Percentiles rank a stretch among this genome's conserved stretches.
Evolutionary conservation across 1,140 invertebrate species (phyloP).

Genomic region (Lerema accius): DNA sequence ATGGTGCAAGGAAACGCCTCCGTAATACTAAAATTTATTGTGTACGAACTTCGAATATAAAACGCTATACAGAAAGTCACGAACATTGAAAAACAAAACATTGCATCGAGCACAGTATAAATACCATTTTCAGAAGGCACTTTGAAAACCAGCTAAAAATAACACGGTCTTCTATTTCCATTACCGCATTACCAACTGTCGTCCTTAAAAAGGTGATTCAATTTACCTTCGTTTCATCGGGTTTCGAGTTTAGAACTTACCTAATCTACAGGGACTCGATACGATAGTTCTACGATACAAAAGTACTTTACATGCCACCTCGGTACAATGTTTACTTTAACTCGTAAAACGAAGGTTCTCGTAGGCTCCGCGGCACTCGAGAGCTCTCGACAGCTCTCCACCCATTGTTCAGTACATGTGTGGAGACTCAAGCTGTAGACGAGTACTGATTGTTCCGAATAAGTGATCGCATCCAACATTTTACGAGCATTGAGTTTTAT

Average conservation of each 20-base stretch:
- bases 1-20: too few relatives aligned
- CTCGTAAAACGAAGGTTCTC: slow-evolving; percentile 25
- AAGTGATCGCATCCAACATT: too few relatives aligned
- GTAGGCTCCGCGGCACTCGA: slow-evolving; percentile 10
- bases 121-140: background rate
- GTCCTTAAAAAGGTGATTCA: slow-evolving; percentile 21
- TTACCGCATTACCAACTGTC: background rate
- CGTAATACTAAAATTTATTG: too few relatives aligned
- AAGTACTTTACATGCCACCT: slow-evolving; percentile 54
- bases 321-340: slow-evolving; percentile 48
- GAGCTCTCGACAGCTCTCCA: slow-evolving; percentile 20
- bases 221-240: slow-evolving; percentile 25
- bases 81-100: background rate
- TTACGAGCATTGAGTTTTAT: too few relatives aligned
- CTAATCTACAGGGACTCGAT: slow-evolving; percentile 25
- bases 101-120: background rate
- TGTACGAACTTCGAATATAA: too few relatives aligned
- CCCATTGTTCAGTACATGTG: slow-evolving; percentile 47
- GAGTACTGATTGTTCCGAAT: slow-evolving; percentile 33
- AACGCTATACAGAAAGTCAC: too few relatives aligned
- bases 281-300: slow-evolving; percentile 28
- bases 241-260: slow-evolving; percentile 12
- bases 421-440: slow-evolving; percentile 23
- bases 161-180: background rate
- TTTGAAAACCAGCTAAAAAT: background rate